A percentile compares a stretch with the other conserved stretches of the same genome.
Conservation (phyloP, 23 tunicate genomes). For the Clavelina lepadiformis region DNA sequence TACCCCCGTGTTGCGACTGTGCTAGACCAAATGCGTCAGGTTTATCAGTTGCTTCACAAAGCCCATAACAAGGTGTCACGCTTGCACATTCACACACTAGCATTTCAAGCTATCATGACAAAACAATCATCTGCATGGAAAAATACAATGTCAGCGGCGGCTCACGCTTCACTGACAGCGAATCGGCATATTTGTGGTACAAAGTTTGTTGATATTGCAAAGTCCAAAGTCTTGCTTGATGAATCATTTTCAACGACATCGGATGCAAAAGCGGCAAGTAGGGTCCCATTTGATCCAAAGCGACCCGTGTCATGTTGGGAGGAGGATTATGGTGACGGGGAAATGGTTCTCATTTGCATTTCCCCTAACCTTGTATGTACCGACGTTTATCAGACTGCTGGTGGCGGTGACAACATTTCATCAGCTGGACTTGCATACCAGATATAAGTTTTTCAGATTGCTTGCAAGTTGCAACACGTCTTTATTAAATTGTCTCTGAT, state of each 20-base stretch:
- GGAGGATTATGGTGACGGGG: constrained; percentile 40
- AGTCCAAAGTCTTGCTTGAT: constrained; percentile 58
- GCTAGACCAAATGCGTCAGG: constrained; percentile 72
- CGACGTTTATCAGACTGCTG: constrained; percentile 85
- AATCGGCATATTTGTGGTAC: constrained; percentile 88
- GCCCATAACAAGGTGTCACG: constrained; percentile 42
- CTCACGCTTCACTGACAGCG: constrained; percentile 90
- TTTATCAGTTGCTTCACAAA: constrained; percentile 37
- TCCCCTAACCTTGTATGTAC: constrained; percentile 93
- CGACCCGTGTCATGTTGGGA: constrained; percentile 96
- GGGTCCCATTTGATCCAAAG: constrained; percentile 47
- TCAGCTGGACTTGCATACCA: constrained; percentile 84
- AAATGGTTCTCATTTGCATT: constrained; percentile 58
- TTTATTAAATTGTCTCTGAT: neutral
- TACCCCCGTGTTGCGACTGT: constrained; percentile 86
- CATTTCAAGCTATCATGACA: constrained; percentile 95
- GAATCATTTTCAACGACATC: constrained; percentile 66
- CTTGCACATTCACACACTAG: constrained; percentile 89
- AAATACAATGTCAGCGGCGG: constrained; percentile 89
- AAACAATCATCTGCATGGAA: constrained; percentile 67
- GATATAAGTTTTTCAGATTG: constrained; percentile 11
- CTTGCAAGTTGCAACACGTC: too few species aligned
- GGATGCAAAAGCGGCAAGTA: constrained; percentile 22
- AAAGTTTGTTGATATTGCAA: constrained; percentile 48
- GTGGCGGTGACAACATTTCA: constrained; percentile 97